Conservation (phyloP, 2,113 vertebrate genomes). For the Alces alces region DNA sequence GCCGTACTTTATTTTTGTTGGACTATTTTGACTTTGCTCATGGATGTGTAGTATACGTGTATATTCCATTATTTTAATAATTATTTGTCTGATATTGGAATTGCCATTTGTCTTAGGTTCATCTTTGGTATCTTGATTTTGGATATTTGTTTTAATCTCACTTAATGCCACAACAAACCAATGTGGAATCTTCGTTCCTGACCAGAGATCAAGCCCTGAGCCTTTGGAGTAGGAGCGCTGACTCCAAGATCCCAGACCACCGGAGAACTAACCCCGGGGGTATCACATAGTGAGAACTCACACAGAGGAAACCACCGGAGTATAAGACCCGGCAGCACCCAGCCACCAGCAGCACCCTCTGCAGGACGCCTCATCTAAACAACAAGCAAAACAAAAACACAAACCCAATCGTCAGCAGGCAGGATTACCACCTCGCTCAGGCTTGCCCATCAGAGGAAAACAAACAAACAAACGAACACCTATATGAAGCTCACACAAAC, state of each 20-base stretch:
- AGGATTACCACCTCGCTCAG: neutral
- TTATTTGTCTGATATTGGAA: neutral
- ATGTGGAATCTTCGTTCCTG: neutral
- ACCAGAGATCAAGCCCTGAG: neutral
- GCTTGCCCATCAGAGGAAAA: neutral
- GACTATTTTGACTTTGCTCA: neutral
- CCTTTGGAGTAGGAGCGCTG: neutral
- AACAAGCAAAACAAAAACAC: neutral
- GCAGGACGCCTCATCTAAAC: neutral
- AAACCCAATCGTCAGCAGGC: neutral
- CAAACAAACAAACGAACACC: neutral
- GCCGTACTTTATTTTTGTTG: neutral
- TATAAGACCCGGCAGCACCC: neutral
- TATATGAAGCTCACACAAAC: neutral
- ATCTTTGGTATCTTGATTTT: neutral
- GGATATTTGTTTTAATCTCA: neutral
- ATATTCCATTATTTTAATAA: neutral
- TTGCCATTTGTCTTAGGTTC: neutral
- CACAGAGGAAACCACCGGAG: neutral
- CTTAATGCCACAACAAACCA: neutral
- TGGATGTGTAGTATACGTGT: neutral
- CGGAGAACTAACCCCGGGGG: neutral
- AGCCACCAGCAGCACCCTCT: neutral
- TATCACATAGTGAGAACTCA: neutral
- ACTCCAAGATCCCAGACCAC: neutral